These are phyloP conservation scores for Madoqua kirkii DNA, from an alignment of 2,113 vertebrate genomes.

Conservation along the genomic window DNA sequence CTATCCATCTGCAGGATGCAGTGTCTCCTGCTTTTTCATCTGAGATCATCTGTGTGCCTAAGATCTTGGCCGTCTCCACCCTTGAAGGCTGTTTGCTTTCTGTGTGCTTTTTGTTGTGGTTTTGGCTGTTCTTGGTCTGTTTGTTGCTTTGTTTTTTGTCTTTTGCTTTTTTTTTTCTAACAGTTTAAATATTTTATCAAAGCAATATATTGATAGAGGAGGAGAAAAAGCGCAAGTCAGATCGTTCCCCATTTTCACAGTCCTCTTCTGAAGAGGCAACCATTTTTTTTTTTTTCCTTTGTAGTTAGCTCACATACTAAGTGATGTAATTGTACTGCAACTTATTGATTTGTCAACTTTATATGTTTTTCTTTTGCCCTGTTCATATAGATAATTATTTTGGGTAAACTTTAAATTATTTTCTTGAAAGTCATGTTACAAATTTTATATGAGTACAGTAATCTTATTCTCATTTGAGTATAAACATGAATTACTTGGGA, in stretches of 20 bases:
- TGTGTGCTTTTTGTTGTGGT: neutral
- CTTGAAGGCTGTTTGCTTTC: neutral
- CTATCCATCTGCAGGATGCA: neutral
- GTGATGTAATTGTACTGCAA: neutral
- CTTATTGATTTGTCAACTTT: neutral
- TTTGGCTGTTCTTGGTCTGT: neutral
- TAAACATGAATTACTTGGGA: neutral
- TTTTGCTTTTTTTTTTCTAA: neutral
- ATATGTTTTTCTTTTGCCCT: neutral
- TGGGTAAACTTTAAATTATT: neutral
- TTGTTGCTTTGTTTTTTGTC: neutral
- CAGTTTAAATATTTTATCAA: slow-evolving; percentile 7
- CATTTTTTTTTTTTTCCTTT: neutral
- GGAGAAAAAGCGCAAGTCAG: neutral
- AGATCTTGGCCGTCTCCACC: neutral
- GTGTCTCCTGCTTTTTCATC: neutral
- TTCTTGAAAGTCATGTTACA: neutral
- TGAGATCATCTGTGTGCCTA: neutral
- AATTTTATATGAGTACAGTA: neutral
- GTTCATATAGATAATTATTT: neutral
- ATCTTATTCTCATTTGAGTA: neutral
- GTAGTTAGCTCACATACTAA: neutral
- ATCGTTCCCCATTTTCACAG: neutral
- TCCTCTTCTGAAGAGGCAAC: neutral
- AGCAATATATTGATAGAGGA: neutral